Percentiles rank a stretch among this genome's conserved stretches.
Evolutionary conservation across 2,888 invertebrate species (phyloP).

Genomic region (Coelopa pilipes): DNA sequence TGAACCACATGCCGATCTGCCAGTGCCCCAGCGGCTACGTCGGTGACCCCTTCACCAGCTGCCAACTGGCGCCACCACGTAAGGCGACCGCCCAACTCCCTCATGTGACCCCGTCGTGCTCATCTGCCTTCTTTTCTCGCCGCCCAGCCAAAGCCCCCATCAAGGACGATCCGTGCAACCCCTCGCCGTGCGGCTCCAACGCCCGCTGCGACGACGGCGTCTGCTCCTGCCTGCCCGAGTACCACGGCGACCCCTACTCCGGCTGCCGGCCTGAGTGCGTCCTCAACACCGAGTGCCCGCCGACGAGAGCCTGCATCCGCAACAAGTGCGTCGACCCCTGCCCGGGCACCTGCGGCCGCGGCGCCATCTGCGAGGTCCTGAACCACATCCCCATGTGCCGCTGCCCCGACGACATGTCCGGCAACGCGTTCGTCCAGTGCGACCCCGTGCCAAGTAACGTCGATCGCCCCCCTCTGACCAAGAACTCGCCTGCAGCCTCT

Average conservation of each 20-base stretch:
- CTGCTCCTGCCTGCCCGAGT: conserved; percentile 77
- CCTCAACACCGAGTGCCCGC: conserved; percentile 78
- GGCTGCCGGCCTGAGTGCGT: conserved; percentile 85
- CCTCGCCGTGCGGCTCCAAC: conserved; percentile 79
- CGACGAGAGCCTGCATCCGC: conserved; percentile 75
- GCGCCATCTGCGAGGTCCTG: conserved; percentile 79
- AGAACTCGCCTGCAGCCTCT: too few relatives aligned
- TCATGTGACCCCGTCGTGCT: conserved; percentile 1
- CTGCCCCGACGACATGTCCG: conserved; percentile 76
- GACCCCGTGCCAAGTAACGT: conserved; percentile 54
- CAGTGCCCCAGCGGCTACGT: conserved; percentile 76
- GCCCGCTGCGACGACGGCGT: conserved; percentile 74
- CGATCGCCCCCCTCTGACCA: background rate
- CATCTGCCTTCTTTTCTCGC: background rate
- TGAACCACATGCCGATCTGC: conserved; percentile 81
- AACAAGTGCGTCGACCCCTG: conserved; percentile 85
- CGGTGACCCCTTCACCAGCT: conserved; percentile 79
- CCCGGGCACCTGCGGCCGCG: conserved; percentile 79
- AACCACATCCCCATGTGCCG: conserved; percentile 83
- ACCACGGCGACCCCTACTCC: conserved; percentile 79
- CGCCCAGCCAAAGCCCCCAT: conserved; percentile 52
- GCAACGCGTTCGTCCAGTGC: conserved; percentile 78
- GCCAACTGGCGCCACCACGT: conserved; percentile 69
- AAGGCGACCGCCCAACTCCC: conserved; percentile 49
- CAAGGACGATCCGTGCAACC: conserved; percentile 69